A percentile compares a stretch with the other conserved stretches of the same genome.
phyloP scores from a whole-genome alignment of 1,140 invertebrate species.

The Danaus plexippus region DNA sequence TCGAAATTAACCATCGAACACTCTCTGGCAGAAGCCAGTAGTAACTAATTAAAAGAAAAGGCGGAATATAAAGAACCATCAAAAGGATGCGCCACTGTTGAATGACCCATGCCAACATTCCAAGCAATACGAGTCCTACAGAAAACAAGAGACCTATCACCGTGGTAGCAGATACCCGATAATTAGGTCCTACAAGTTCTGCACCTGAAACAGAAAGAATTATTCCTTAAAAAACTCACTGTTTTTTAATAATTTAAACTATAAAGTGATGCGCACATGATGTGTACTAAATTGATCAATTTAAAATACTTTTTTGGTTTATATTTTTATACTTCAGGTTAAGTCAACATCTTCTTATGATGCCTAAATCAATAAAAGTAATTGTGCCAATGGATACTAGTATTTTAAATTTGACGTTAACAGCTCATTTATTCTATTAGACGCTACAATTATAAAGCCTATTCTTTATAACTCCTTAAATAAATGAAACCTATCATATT shows the following conservation, averaged over 20 bases:
- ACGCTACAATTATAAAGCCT: too few relatives aligned
- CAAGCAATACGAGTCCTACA: slow-evolving; percentile 77
- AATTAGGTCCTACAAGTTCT: slow-evolving; percentile 79
- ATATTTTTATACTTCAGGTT: neutral
- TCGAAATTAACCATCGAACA: slow-evolving; percentile 81
- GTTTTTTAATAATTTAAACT: neutral
- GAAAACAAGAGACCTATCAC: slow-evolving; percentile 79
- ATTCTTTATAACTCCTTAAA: too few relatives aligned
- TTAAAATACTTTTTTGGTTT: too few relatives aligned
- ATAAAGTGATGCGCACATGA: neutral
- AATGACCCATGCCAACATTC: slow-evolving; percentile 77
- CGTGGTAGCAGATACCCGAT: slow-evolving; percentile 80
- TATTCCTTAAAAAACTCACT: neutral
- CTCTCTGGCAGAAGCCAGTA: slow-evolving; percentile 76
- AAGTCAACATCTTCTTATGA: slow-evolving; percentile 2
- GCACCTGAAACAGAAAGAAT: slow-evolving; percentile 65
- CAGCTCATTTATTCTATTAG: too few relatives aligned
- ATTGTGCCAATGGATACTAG: too few relatives aligned
- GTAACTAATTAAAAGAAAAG: slow-evolving; percentile 74
- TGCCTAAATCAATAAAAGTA: slow-evolving; percentile 1
- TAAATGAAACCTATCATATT: neutral
- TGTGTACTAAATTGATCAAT: neutral
- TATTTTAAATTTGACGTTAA: slow-evolving; percentile 5
- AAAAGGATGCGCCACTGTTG: slow-evolving; percentile 80
- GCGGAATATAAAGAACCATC: slow-evolving; percentile 76